These are phyloP conservation scores for Nasonovia ribisnigri DNA, from an alignment of 2,888 invertebrate species.

Conservation along the genomic window DNA sequence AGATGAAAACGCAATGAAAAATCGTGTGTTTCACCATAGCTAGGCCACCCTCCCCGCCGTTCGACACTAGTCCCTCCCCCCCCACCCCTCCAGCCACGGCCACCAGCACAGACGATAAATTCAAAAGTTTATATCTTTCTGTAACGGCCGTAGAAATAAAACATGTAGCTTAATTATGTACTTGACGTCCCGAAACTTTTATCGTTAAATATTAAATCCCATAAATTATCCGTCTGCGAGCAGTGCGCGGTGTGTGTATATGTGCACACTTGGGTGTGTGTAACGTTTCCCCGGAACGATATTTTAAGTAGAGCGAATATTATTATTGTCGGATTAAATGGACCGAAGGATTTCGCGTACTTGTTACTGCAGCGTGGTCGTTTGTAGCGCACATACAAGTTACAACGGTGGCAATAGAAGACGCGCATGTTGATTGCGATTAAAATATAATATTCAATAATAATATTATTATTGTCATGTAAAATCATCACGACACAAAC, in stretches of 20 bases:
- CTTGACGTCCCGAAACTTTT: slow-evolving; percentile 64
- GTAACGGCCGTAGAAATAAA: slow-evolving; percentile 60
- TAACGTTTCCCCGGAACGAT: slow-evolving; percentile 11
- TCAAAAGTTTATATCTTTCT: slow-evolving; percentile 64
- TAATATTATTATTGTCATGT: neutral
- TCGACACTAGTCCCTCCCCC: neutral
- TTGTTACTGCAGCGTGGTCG: neutral
- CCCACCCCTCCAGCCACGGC: neutral
- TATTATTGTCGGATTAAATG: slow-evolving; percentile 45
- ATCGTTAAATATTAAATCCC: slow-evolving; percentile 64
- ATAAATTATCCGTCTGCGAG: slow-evolving; percentile 53
- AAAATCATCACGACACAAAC: neutral
- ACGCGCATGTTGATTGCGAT: neutral
- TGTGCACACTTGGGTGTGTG: neutral
- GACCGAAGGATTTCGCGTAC: slow-evolving; percentile 35
- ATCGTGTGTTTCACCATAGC: slow-evolving; percentile 35
- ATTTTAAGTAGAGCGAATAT: slow-evolving; percentile 47
- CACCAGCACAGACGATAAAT: slow-evolving; percentile 46
- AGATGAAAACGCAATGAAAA: slow-evolving; percentile 54
- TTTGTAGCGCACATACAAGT: neutral
- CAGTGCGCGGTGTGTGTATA: neutral
- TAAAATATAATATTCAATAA: neutral
- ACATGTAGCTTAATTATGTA: slow-evolving; percentile 65
- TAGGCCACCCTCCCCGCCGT: neutral
- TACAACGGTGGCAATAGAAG: neutral